Evolutionary conservation across 2,797 vertebrate genomes (phyloP).

Genomic region (Nyctalus aviator): DNA sequence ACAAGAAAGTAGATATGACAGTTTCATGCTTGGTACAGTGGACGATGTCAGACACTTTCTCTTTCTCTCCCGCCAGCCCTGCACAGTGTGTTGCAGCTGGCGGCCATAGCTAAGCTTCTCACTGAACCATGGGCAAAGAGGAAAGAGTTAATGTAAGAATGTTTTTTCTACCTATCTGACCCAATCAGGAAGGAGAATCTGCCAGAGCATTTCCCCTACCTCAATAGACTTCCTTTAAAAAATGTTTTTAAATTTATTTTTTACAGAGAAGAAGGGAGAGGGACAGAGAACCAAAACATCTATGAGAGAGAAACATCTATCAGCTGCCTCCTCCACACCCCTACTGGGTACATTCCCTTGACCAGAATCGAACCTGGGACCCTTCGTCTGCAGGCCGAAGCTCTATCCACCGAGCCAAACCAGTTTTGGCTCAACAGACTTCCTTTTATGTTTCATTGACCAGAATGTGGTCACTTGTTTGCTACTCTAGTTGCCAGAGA

Average conservation of each 20-base stretch:
- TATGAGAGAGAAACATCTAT: no score
- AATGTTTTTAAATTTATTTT: no score
- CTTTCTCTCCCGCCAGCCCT: rapidly evolving
- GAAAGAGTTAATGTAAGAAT: neutral
- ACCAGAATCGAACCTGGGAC: no score
- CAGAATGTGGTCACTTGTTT: neutral
- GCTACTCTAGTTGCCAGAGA: neutral
- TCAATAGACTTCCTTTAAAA: no score
- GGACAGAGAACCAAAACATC: no score
- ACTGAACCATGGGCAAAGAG: neutral
- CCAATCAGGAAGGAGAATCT: constrained; percentile 7
- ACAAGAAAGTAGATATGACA: neutral
- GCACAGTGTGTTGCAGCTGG: neutral
- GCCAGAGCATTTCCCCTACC: neutral
- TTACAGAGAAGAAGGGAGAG: no score
- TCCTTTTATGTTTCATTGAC: neutral
- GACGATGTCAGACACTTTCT: neutral
- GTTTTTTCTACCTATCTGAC: neutral
- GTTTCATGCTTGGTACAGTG: neutral
- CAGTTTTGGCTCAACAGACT: neutral
- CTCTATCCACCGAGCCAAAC: no score
- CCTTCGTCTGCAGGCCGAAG: no score
- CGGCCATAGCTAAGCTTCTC: neutral
- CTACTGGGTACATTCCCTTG: no score
- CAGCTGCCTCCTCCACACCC: no score